These are phyloP conservation scores for Oegoconia quadripuncta DNA, from an alignment of 2,888 invertebrate species.

Conservation along the genomic window DNA sequence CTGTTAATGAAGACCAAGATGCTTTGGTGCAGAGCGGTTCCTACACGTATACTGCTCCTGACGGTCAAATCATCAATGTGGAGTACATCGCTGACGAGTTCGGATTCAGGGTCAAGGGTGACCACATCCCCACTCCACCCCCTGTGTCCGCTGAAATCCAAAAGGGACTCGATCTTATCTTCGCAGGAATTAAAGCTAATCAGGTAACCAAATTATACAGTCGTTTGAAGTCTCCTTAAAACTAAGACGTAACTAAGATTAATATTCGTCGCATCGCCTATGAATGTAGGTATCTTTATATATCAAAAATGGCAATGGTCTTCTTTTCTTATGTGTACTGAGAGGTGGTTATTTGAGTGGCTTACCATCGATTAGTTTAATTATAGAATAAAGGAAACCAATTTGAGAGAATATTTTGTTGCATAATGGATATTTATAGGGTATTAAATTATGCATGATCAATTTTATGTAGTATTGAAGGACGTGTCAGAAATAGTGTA, in stretches of 20 bases:
- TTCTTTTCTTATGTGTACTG: no score
- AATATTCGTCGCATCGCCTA: no score
- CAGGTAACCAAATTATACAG: constrained; percentile 35
- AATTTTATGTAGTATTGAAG: no score
- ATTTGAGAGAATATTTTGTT: no score
- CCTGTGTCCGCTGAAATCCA: constrained; percentile 91
- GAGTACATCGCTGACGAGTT: constrained; percentile 90
- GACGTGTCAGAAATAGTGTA: no score
- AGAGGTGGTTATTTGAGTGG: no score
- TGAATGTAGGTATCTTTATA: no score
- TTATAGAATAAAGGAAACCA: no score
- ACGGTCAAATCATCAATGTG: constrained; percentile 86
- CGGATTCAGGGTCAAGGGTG: constrained; percentile 89
- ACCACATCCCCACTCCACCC: constrained; percentile 91
- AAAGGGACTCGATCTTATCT: constrained; percentile 92
- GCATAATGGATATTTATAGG: no score
- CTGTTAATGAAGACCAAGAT: constrained; percentile 82
- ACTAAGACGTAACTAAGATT: background rate
- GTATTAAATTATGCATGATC: no score
- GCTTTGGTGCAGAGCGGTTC: constrained; percentile 88
- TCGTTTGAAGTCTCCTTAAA: background rate
- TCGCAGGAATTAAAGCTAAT: constrained; percentile 86
- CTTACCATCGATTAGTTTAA: no score
- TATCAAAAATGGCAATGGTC: no score
- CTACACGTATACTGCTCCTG: constrained; percentile 89